Conservation (phyloP, 2,888 invertebrate species). For the Coleophora deauratella region DNA sequence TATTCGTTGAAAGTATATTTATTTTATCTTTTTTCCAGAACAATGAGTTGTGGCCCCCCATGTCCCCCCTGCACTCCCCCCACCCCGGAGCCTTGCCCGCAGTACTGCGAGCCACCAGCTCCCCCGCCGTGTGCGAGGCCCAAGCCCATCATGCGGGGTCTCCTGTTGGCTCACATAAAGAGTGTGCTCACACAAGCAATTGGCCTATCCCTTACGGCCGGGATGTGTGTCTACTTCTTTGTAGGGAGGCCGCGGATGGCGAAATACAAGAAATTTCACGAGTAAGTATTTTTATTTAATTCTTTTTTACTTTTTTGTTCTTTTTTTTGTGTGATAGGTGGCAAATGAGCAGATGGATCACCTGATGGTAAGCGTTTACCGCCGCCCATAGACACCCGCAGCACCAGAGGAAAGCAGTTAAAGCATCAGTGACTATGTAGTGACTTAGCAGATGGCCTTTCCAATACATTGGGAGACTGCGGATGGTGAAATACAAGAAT, state of each 20-base stretch:
- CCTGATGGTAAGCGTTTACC: too few species aligned
- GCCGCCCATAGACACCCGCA: too few species aligned
- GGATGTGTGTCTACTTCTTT: constrained; percentile 56
- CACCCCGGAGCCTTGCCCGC: constrained; percentile 34
- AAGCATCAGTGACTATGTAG: too few species aligned
- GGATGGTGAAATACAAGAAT: too few species aligned
- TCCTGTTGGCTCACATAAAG: constrained; percentile 78
- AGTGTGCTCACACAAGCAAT: constrained; percentile 68
- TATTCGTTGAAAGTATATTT: too few species aligned
- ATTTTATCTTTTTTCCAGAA: too few species aligned
- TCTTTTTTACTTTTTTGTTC: too few species aligned
- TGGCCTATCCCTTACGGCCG: constrained; percentile 40
- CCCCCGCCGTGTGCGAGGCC: constrained; percentile 35
- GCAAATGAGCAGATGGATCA: too few species aligned
- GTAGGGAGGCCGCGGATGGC: constrained; percentile 70
- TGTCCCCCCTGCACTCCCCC: constrained; percentile 34
- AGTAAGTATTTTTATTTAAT: constrained; percentile 62
- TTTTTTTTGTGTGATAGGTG: too few species aligned
- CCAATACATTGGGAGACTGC: too few species aligned
- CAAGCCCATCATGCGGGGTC: constrained; percentile 80
- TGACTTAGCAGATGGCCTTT: too few species aligned
- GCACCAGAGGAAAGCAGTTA: too few species aligned
- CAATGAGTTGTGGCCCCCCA: constrained; percentile 22
- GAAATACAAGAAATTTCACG: constrained; percentile 83
- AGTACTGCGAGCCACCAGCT: constrained; percentile 36